These are phyloP conservation scores for Sturmia bella DNA, from an alignment of 2,888 invertebrate species.

Conservation along the genomic window DNA sequence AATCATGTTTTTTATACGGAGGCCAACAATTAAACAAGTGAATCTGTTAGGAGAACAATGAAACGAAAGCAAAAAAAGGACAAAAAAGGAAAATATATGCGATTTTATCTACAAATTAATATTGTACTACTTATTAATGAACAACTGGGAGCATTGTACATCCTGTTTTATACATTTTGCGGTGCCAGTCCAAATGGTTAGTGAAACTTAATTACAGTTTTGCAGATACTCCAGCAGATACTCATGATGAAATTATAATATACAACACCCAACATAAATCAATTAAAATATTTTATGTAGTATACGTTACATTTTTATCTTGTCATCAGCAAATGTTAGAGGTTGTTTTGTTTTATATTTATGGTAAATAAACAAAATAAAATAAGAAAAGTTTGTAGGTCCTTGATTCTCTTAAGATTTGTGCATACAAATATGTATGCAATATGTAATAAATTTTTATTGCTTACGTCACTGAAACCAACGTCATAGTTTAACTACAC, in stretches of 20 bases:
- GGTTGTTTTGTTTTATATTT: background rate
- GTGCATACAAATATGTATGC: too few species aligned
- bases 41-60: background rate
- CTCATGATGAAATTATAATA: slow-evolving; percentile 24
- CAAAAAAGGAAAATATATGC: too few species aligned
- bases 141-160: slow-evolving; percentile 3
- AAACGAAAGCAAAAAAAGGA: background rate
- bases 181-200: slow-evolving; percentile 20
- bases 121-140: background rate
- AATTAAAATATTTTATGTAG: slow-evolving; percentile 57
- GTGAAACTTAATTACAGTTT: slow-evolving; percentile 43
- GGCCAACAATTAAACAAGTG: slow-evolving; percentile 7
- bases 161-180: slow-evolving; percentile 32
- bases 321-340: slow-evolving; percentile 34
- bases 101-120: slow-evolving; percentile 22
- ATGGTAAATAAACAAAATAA: background rate
- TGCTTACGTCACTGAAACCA: slow-evolving; percentile 1
- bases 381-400: slow-evolving; percentile 2
- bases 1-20: slow-evolving; percentile 28
- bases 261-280: slow-evolving; percentile 44
- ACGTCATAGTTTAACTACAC: slow-evolving; percentile 16
- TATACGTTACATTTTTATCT: slow-evolving; percentile 25
- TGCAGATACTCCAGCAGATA: background rate
- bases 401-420: slow-evolving; percentile 27
- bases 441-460: background rate